Base-by-base conservation (phyloP, 2,113 vertebrate species). In the Callocephalon fimbriatum region DNA sequence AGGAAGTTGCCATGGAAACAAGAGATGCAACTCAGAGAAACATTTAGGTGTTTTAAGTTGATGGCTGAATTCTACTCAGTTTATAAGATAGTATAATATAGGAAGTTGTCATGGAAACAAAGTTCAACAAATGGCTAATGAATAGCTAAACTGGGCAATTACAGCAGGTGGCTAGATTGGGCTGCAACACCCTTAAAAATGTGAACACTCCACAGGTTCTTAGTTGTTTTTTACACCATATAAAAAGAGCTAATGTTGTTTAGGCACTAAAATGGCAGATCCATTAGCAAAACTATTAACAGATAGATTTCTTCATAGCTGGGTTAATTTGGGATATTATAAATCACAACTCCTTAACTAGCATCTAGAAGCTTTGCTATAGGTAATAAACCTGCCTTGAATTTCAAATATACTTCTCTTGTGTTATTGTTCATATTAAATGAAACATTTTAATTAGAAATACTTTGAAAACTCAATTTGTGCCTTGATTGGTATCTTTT, bases 1-100 rank as follows among this genome's bases (percentile, higher is more conserved):
- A 96, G 26, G 81, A 94, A 89, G 96, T 97, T 97, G 86, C 97
- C 94, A 95, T 95, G 97, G 96, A 96, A 97, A 97, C 97, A 83
- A 61, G 94, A 86, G 68, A 92, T 91, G 83, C 88, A 81, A 88
- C 88, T 92, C 68, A 29, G 83, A 93, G 65, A 90, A 95, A 84
- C 51, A 61, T 92, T 96, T 74, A 83, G 86, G 79, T 77, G 65
- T 78, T 96, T 91, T 50, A 93, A 90, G 86, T 92, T 94, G 76
- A 90, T 77, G 56, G 88, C 56, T 91, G 91, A 58, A 92, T 92
- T 93, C 75, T 80, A 84, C 51, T 18, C 83, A 92, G 56, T 93
- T 94, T 87, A 48, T 83, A 75, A 72, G 44, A 68, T 15, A 61
- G n/a, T 53, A 59, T 31, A 44, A 77, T 67, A 94, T 38, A 78